Percentiles rank a stretch among this genome's conserved stretches.
These are phyloP conservation scores for Drosophila putrida DNA, from an alignment of 2,888 invertebrate genomes.

Conservation along the genomic window DNA sequence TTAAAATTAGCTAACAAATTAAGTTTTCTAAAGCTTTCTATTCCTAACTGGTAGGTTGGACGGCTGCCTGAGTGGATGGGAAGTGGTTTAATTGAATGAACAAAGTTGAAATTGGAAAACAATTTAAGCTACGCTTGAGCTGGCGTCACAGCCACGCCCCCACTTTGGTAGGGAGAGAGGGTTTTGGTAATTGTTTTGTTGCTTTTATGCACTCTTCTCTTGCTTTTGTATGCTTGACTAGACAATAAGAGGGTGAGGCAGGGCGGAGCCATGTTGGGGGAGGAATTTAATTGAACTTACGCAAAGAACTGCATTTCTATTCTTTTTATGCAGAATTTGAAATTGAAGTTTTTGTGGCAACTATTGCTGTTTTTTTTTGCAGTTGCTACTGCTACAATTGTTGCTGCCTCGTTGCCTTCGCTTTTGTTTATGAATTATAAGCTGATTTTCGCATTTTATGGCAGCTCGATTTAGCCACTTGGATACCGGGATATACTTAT, in stretches of 20 bases:
- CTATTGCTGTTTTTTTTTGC: slow-evolving; percentile 1
- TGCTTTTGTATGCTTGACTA: slow-evolving; percentile 34
- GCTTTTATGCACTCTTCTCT: neutral
- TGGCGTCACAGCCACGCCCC: slow-evolving; percentile 20
- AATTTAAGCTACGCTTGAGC: slow-evolving; percentile 50
- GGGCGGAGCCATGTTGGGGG: too few relatives aligned
- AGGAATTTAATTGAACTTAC: slow-evolving; percentile 47
- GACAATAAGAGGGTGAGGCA: slow-evolving; percentile 6
- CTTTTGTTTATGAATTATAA: slow-evolving; percentile 30
- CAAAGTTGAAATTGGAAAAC: slow-evolving; percentile 47
- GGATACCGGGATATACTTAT: slow-evolving; percentile 20
- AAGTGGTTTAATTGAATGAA: slow-evolving; percentile 59
- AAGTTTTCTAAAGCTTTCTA: slow-evolving; percentile 2
- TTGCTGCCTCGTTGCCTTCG: slow-evolving; percentile 10
- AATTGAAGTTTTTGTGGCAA: slow-evolving; percentile 6
- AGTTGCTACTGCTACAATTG: neutral
- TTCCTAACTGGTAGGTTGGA: neutral
- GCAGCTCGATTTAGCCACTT: slow-evolving; percentile 21
- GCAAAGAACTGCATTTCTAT: slow-evolving; percentile 64
- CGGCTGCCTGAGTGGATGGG: neutral
- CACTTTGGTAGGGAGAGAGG: neutral
- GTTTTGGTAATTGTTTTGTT: slow-evolving; percentile 28
- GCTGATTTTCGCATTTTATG: slow-evolving; percentile 30
- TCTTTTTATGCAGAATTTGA: slow-evolving; percentile 25
- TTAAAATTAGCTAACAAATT: slow-evolving; percentile 20